Conservation (phyloP, 1,140 invertebrate genomes). For the Megathymus violae region DNA sequence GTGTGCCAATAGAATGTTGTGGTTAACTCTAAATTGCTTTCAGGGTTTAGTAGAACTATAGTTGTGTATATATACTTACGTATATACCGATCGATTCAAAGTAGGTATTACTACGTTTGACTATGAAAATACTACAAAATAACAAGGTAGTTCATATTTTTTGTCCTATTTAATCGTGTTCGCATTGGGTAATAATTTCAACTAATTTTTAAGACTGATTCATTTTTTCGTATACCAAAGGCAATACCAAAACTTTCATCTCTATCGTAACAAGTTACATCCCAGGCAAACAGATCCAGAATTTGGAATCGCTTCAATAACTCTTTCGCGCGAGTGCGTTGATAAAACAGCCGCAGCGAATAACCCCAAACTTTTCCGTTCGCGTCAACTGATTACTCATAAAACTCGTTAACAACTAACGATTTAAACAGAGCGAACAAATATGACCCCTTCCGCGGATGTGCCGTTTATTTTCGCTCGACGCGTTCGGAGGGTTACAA, state of each 20-base stretch:
- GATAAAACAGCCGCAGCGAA: constrained; percentile 44
- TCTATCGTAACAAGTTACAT: neutral
- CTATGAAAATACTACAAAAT: no score
- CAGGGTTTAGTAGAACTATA: constrained; percentile 16
- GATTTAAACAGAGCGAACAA: constrained; percentile 28
- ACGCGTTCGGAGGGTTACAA: constrained; percentile 19
- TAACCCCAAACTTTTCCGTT: constrained; percentile 45
- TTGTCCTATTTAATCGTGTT: no score
- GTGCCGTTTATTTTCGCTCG: constrained; percentile 12
- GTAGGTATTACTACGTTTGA: no score
- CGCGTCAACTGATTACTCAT: constrained; percentile 37
- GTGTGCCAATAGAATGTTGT: constrained; percentile 34
- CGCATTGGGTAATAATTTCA: no score
- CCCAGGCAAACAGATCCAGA: constrained; percentile 5
- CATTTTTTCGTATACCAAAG: no score
- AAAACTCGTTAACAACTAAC: constrained; percentile 31
- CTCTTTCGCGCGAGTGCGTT: constrained; percentile 38
- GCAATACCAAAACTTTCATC: no score
- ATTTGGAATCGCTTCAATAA: constrained; percentile 27
- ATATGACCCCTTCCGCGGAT: constrained; percentile 25
- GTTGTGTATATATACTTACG: no score
- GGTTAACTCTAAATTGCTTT: constrained; percentile 29
- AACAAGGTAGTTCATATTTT: no score
- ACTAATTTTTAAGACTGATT: no score
- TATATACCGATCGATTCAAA: neutral